Evolutionary conservation across 2,888 invertebrate species (phyloP), one percentile per base, ranked within the genome.

Genomic region (Coelinius sp.): DNA sequence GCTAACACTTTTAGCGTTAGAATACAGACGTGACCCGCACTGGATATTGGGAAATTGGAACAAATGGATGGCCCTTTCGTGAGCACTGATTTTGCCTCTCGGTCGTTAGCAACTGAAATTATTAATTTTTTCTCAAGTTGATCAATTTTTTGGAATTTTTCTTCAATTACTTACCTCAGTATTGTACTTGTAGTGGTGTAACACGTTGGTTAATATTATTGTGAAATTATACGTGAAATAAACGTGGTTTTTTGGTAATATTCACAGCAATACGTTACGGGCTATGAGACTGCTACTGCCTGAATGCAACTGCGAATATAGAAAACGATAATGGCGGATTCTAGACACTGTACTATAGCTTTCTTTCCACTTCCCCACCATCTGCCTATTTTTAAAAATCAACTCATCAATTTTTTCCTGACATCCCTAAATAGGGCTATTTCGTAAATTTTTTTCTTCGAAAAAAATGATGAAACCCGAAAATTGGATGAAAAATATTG

Each of bases 1-100:
- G 92, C 92, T 94, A 93, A 92, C 94, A 94, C 82, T 87, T 82
- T 79, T 83, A 86, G 86, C 87, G 86, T 85, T 79, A 87, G 87
- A 87, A 86, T 83, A 81, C 79, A 83, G 82, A 80, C 81, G 80
- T 76, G 78, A 77, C 77, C 81, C 81, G 46, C 27, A 56, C 35
- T 68, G 64, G 68, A 68, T 52, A 76, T 77, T 76, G 73, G 73
- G 10, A 76, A 76, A 76, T 76, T 78, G 75, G 79, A 81, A 85
- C 86, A 85, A 84, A 84, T 85, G 86, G 84, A 80, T 85, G 83
- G 85, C 82, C 80, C 78, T 78, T 77, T 79, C 79, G 81, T 81
- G 82, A 82, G 79, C 79, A 77, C 79, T 80, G 68, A 68, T 78
- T 73, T 73, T 76, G 71, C 63, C 64, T 27, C 66, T 65, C 73